A percentile compares a stretch with the other conserved stretches of the same genome.
phyloP scores from a whole-genome alignment of 2,888 invertebrate species.

The Agrotis exclamationis region DNA sequence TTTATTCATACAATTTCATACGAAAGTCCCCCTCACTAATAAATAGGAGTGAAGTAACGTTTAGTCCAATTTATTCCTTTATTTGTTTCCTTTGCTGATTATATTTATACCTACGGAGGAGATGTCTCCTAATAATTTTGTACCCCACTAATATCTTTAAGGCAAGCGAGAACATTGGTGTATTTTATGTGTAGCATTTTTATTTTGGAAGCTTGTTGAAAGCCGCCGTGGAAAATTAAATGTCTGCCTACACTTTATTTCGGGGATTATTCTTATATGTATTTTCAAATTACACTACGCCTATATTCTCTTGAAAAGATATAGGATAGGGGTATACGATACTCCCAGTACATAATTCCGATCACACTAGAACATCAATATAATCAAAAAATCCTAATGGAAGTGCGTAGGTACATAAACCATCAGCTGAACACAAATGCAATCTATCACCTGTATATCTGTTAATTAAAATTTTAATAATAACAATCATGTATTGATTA shows the following conservation, averaged over 20 bases:
- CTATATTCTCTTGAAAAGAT: too few relatives aligned
- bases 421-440: too few relatives aligned
- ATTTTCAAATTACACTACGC: too few relatives aligned
- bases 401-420: too few relatives aligned
- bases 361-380: too few relatives aligned
- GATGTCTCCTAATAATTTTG: slow-evolving; percentile 10
- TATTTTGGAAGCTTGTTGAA: background rate
- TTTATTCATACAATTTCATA: slow-evolving; percentile 11
- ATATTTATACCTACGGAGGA: slow-evolving; percentile 28
- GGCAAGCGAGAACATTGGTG: background rate
- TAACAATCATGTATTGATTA: too few relatives aligned
- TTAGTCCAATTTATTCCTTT: slow-evolving; percentile 51
- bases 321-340: too few relatives aligned
- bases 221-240: background rate
- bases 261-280: background rate
- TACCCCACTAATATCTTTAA: slow-evolving; percentile 21
- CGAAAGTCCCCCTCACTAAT: slow-evolving; percentile 30
- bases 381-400: too few relatives aligned
- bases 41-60: slow-evolving; percentile 44
- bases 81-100: slow-evolving; percentile 47
- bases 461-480: too few relatives aligned
- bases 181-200: slow-evolving; percentile 6
- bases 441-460: too few relatives aligned
- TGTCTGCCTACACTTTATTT: background rate
- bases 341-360: too few relatives aligned